Percentiles rank a stretch among this genome's conserved stretches.
Evolutionary conservation across 2,797 vertebrate species (phyloP).

Genomic region (Enteromius fasciolatus): DNA sequence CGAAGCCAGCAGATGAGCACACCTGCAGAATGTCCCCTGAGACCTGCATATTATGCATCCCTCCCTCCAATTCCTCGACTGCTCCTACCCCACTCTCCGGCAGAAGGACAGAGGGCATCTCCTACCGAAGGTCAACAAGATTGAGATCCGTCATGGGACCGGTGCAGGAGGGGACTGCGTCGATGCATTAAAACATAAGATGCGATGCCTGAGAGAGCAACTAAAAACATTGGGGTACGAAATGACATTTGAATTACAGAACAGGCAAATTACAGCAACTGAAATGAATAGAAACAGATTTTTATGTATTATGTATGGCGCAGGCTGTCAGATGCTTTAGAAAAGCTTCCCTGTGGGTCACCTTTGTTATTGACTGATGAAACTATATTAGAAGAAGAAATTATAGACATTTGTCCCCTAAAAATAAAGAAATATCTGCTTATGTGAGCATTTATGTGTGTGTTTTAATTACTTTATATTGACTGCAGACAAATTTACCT

Average conservation of each 20-base stretch:
- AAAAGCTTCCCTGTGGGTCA: background rate
- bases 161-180: background rate
- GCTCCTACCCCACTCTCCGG: constrained; percentile 53
- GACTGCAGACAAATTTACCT: background rate
- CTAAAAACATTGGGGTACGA: background rate
- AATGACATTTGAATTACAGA: constrained; percentile 45
- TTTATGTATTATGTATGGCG: constrained; percentile 9
- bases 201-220: background rate
- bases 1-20: constrained; percentile 71
- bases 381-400: constrained; percentile 45
- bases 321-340: background rate
- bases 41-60: constrained; percentile 59
- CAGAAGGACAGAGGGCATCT: constrained; percentile 58
- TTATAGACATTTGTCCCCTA: background rate
- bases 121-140: constrained; percentile 68
- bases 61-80: constrained; percentile 31
- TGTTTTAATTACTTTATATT: background rate
- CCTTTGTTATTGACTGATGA: constrained; percentile 60
- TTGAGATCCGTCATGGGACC: constrained; percentile 32
- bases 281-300: constrained; percentile 4
- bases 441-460: background rate
- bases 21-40: constrained; percentile 69
- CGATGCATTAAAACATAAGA: constrained; percentile 42
- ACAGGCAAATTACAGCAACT: constrained; percentile 21
- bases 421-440: background rate